Base-by-base conservation (phyloP, 2,797 vertebrate species). In the Phrynocephalus guinanensis region DNA sequence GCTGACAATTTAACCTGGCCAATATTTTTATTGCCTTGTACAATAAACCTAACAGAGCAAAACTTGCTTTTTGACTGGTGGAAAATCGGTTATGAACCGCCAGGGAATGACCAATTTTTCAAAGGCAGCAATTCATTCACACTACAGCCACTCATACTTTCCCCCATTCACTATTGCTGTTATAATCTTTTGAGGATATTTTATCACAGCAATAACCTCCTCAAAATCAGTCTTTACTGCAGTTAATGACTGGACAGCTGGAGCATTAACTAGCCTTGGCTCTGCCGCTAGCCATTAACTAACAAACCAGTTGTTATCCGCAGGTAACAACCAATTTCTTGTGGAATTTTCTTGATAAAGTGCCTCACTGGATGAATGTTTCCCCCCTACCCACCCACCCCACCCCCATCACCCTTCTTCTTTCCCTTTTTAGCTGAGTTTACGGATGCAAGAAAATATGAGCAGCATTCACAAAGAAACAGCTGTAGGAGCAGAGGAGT, bases 21-120 rank as follows among this genome's bases (percentile, higher is more conserved):
- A 96, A 96, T 97, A 96, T 97, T 97, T 97, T 97, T 97, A 97
- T 97, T 96, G 97, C 97, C 96, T 96, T 96, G 96, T 97, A 96
- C 96, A 95, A 97, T 97, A 97, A 97, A 97, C 95, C 96, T 97
- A 97, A 97, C 97, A 95, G 97, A 97, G 97, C 97, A 97, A 96
- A 97, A 97, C 97, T 97, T 97, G 97, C 96, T 96, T 97, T 96
- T 96, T 96, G 96, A 96, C 97, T 97, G 96, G 96, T 97, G 96
- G 96, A 97, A 96, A 97, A 97, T 97, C 95, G 91, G 96, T 97
- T 97, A 97, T 97, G 97, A 96, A 97, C 96, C 96, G 87, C 96
- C 94, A 94, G 97, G 97, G 97, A 97, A 96, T 91, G 95, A 95
- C 96, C 97, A 97, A 97, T 97, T 97, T 97, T 96, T 97, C 97